Evolutionary conservation across 2,888 invertebrate genomes (phyloP).

Genomic region (Scotopteryx bipunctaria): DNA sequence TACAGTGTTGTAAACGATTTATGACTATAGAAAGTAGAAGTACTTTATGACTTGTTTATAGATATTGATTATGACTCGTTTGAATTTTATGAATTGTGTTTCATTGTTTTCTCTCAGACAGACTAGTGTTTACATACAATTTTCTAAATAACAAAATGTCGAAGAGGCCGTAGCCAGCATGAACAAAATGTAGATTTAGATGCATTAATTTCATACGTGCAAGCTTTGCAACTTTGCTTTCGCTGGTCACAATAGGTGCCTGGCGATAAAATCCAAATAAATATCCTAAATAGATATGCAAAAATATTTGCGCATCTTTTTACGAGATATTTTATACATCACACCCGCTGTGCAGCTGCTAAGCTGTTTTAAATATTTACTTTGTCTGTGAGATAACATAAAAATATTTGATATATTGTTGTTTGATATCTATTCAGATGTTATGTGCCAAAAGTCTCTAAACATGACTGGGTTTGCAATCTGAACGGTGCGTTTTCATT

Average conservation of each 20-base stretch:
- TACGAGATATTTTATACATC: slow-evolving; percentile 9
- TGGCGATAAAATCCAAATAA: too few species aligned
- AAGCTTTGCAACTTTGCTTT: too few species aligned
- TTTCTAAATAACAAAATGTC: not conserved
- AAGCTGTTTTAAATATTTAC: slow-evolving; percentile 10
- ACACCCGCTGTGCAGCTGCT: not conserved
- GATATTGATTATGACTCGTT: slow-evolving; percentile 59
- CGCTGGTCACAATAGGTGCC: too few species aligned
- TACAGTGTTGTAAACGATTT: slow-evolving; percentile 53
- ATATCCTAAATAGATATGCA: slow-evolving; percentile 16
- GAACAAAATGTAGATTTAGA: not conserved
- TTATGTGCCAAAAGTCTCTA: slow-evolving; percentile 44
- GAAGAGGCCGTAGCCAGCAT: slow-evolving; percentile 8
- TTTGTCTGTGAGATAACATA: slow-evolving; percentile 58
- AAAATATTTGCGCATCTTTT: slow-evolving; percentile 20
- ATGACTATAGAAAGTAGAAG: slow-evolving; percentile 49
- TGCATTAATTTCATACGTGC: too few species aligned
- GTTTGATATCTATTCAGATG: slow-evolving; percentile 54
- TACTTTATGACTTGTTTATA: slow-evolving; percentile 67
- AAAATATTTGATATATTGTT: slow-evolving; percentile 63
- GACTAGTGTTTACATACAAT: slow-evolving; percentile 34
- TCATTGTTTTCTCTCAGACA: slow-evolving; percentile 57
- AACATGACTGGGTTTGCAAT: slow-evolving; percentile 35
- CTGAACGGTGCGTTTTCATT: slow-evolving; percentile 20
- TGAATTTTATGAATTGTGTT: slow-evolving; percentile 69